Evolutionary conservation across 2,113 vertebrate genomes (phyloP), one percentile per base, ranked within the genome.

Genomic region (Ardeotis arabs): DNA sequence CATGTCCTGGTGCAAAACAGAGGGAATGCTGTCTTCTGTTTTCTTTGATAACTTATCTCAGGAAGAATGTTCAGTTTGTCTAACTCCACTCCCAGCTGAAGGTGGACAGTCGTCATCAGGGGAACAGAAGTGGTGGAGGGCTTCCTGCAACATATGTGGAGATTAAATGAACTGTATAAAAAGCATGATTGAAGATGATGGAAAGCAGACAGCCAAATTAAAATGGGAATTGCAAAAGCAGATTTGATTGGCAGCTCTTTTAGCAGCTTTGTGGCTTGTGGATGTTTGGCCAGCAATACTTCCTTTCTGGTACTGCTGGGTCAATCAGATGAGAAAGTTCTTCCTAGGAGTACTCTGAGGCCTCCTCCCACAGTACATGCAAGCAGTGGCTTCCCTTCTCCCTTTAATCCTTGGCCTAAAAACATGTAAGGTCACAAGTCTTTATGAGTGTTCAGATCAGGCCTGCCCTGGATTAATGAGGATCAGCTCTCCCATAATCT

Each of bases 381-480:
- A 45, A 33, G 37, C 20, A n/a, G 21, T 39, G 22, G 14, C 35
- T 78, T 66, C n/a, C 18, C 8, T 67, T 12, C 25, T 49, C 22
- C 18, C 45, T 63, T 75, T 37, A 64, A 0, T 64, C 49, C 15
- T 41, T 84, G 58, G 29, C 23, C 27, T 70, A 28, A 39, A 15
- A 56, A 56, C 12, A 27, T 12, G 3, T 53, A 70, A 70, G 4
- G 23, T 45, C 41, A 29, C 0, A 0, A 27, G 16, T 49, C 45
- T 75, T 81, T 45, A 50, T 5, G 66, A 49, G 14, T 66, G 62
- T 88, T 70, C 16, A 55, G 31, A 50, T 72, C 31, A 81, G 35
- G 19, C 29, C 63, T 85, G 39, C 39, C 35, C 31, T 70, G 20
- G 12, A 45, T 76, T 56, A 60, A 45, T 0, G 2, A 89, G 31